Base-by-base conservation (phyloP, 2,797 vertebrate species). In the Natrix natrix region DNA sequence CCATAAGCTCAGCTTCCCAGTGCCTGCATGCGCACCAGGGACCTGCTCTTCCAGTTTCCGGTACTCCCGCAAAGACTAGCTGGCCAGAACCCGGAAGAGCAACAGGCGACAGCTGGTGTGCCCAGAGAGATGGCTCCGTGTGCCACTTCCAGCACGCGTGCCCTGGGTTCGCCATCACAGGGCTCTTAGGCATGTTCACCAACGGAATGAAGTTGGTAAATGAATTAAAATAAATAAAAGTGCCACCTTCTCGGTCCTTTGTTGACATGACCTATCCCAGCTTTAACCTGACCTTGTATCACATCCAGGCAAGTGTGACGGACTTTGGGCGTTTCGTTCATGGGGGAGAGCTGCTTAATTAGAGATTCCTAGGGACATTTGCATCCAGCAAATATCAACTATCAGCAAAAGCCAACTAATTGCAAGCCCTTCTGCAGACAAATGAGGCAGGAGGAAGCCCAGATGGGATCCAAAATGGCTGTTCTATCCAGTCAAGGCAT, bases 331-430 rank as follows among this genome's bases (percentile, higher is more conserved):
- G 28, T 93, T 88, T 61, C 69, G 8, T 55, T 90, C 60, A 26
- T 86, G 63, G 93, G 74, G 87, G 87, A 66, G 91, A 88, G 52
- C 69, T 17, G 90, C 54, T 91, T 86, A 92, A 91, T 89, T 91
- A 91, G 86, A 86, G 86, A 54, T 88, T 66, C 69, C 90, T 66
- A 16, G 69, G 89, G 63, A 11, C 88, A 69, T 91, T 91, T 88
- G 91, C 83, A 57, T 88, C 89, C 87, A 69, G 93, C 66, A 91
- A 48, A 89, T 69, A 48, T 24, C 69, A 83, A 66, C 1, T 16
- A 89, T 83, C 74, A 91, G 89, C 37, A 86, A 90, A 92, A 89
- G 32, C 14, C 55, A 55, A 86, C 66, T 87, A 61, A 87, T 92
- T 90, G 28, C 43, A n/a, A 24, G 78, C 14, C 32, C 37, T 56